These are phyloP conservation scores for Dynastes grantii DNA, from an alignment of 2,888 invertebrate species.

Conservation along the genomic window DNA sequence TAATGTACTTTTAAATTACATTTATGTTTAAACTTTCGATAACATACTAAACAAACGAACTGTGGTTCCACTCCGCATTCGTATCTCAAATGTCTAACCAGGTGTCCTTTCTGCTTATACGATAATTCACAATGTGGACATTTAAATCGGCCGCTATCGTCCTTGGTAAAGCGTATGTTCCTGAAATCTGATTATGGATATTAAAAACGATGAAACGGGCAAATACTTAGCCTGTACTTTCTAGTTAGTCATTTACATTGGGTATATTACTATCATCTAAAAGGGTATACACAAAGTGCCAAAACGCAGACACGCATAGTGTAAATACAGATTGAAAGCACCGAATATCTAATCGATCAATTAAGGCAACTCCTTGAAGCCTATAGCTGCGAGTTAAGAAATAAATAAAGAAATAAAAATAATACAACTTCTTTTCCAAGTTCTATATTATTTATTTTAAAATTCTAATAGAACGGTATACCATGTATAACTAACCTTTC, in stretches of 20 bases:
- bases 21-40: slow-evolving; percentile 68
- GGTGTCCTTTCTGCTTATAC: slow-evolving; percentile 84
- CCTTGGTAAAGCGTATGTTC: slow-evolving; percentile 61
- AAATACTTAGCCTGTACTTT: slow-evolving; percentile 34
- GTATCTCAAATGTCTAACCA: slow-evolving; percentile 69
- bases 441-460: too few relatives aligned
- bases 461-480: too few relatives aligned
- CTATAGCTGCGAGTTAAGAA: not conserved
- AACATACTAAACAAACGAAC: slow-evolving; percentile 64
- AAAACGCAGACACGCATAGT: too few relatives aligned
- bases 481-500: slow-evolving; percentile 3
- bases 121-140: slow-evolving; percentile 47
- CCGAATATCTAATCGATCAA: too few relatives aligned
- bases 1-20: slow-evolving; percentile 72
- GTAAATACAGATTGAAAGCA: not conserved
- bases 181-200: slow-evolving; percentile 59
- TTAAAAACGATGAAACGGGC: not conserved
- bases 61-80: slow-evolving; percentile 70
- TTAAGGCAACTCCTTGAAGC: not conserved
- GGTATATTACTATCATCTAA: not conserved
- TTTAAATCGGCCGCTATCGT: slow-evolving; percentile 59
- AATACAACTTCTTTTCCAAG: not conserved
- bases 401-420: not conserved
- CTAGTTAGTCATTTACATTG: slow-evolving; percentile 20
- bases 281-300: too few relatives aligned